Evolutionary conservation across 2,797 vertebrate species (phyloP).

Genomic region (Margarornis squamiger): DNA sequence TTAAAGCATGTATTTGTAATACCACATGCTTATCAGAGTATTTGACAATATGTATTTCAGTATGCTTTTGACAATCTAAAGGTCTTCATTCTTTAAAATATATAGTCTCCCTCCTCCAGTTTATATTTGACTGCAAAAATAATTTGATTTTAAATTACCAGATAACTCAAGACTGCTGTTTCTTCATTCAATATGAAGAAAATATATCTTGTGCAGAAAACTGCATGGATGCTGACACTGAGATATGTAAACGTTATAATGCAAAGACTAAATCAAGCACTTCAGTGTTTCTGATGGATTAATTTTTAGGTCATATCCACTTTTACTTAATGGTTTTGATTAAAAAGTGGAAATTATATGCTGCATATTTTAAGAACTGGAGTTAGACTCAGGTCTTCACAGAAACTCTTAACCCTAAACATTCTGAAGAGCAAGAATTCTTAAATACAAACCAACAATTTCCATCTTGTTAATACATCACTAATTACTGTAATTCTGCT

Average conservation of each 20-base stretch:
- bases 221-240: not conserved
- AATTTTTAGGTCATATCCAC: not conserved
- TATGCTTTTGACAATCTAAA: not conserved
- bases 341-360: not conserved
- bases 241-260: not conserved
- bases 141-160: not conserved
- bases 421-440: not conserved
- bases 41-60: not conserved
- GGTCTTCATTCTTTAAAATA: not conserved
- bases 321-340: not conserved
- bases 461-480: not conserved
- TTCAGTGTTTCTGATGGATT: not conserved
- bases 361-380: not conserved
- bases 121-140: not conserved
- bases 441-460: not conserved
- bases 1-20: not conserved
- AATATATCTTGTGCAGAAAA: not conserved
- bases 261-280: not conserved
- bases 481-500: not conserved
- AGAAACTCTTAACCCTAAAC: not conserved
- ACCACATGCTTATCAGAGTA: not conserved
- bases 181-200: not conserved
- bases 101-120: not conserved
- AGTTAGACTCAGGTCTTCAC: not conserved
- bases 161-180: not conserved